phyloP scores from a whole-genome alignment of 1,140 invertebrate genomes.

The Psilanteris sp. region DNA sequence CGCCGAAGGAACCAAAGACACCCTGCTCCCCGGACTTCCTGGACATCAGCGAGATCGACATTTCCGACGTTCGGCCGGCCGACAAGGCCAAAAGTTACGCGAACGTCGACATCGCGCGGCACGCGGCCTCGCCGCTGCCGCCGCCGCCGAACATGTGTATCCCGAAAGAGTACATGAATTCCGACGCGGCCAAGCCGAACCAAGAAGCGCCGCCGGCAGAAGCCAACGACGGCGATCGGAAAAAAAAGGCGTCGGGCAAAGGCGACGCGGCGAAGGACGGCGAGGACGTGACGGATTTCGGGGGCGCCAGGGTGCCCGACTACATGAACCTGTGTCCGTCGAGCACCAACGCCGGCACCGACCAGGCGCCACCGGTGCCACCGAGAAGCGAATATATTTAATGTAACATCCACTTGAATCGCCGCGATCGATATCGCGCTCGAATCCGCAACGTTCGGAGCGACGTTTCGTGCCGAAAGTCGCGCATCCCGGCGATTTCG shows the following conservation, averaged over 20 bases:
- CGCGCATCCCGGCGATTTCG: too few species aligned
- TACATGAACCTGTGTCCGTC: conserved; percentile 72
- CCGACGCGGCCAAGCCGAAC: too few species aligned
- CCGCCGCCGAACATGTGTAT: conserved; percentile 73
- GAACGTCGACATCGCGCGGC: conserved; percentile 58
- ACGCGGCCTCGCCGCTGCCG: conserved; percentile 31
- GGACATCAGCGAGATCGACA: conserved; percentile 50
- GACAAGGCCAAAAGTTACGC: conserved; percentile 63
- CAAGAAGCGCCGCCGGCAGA: too few species aligned
- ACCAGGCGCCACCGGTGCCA: conserved; percentile 72
- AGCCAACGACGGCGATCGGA: too few species aligned
- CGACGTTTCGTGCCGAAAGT: conserved; percentile 20
- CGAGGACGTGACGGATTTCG: conserved; percentile 27
- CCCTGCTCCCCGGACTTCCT: conserved; percentile 66
- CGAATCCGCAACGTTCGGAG: conserved; percentile 22
- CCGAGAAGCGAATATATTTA: conserved; percentile 67
- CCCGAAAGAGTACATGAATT: conserved; percentile 70
- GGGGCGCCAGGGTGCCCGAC: conserved; percentile 50
- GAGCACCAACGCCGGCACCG: conserved; percentile 53
- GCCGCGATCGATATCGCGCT: conserved; percentile 41
- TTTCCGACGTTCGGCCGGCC: conserved; percentile 44
- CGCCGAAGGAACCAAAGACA: conserved; percentile 68
- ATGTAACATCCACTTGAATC: conserved; percentile 48
- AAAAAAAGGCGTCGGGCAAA: too few species aligned
- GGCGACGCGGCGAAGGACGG: too few species aligned